Conservation (phyloP, 2,888 invertebrate genomes). For the Leptothorax acervorum region DNA sequence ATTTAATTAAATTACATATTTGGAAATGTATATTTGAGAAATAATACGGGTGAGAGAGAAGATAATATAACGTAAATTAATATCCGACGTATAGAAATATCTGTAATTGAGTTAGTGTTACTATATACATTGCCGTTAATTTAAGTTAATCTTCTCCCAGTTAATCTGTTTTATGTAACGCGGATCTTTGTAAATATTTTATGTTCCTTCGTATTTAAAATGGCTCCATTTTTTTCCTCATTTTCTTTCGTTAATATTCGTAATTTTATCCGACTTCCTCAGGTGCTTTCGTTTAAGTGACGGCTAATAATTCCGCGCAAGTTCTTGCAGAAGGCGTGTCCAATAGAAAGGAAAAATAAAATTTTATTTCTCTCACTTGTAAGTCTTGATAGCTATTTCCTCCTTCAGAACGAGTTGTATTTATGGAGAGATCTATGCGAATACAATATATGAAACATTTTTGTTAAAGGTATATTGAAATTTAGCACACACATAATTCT, state of each 20-base stretch:
- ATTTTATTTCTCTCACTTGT: conserved; percentile 25
- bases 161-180: background rate
- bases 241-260: conserved; percentile 29
- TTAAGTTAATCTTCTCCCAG: background rate
- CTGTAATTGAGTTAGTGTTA: conserved; percentile 13
- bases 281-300: conserved; percentile 23
- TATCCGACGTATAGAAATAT: background rate
- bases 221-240: background rate
- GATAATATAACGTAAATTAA: conserved; percentile 15
- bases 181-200: conserved; percentile 28
- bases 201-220: conserved; percentile 14
- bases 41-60: background rate
- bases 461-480: background rate
- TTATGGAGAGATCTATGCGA: background rate
- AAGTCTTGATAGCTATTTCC: conserved; percentile 34
- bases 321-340: conserved; percentile 14
- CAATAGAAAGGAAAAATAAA: conserved; percentile 38
- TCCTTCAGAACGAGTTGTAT: background rate
- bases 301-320: conserved; percentile 29
- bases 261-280: conserved; percentile 22
- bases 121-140: background rate
- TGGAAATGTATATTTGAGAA: background rate
- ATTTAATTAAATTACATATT: conserved; percentile 27
- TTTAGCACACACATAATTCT: background rate
- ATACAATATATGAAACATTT: conserved; percentile 16